These are phyloP conservation scores for Physella acuta DNA, from an alignment of 1,140 invertebrate genomes.

Conservation along the genomic window DNA sequence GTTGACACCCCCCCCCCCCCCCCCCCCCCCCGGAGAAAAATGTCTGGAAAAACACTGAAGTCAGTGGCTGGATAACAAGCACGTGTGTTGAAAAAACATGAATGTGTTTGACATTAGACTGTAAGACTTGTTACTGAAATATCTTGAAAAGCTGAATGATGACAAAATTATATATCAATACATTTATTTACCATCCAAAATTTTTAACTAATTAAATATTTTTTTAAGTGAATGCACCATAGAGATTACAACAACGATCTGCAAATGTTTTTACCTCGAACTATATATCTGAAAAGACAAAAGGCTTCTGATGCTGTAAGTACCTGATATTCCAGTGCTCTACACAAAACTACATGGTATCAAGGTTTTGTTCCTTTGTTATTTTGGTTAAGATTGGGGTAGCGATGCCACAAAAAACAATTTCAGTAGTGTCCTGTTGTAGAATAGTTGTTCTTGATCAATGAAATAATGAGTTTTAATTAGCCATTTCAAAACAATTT, in stretches of 20 bases:
- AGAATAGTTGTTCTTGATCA: not conserved
- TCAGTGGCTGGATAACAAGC: not conserved
- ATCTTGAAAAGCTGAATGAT: not conserved
- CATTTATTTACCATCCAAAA: not conserved
- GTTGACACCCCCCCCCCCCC: too few relatives aligned
- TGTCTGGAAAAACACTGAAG: too few relatives aligned
- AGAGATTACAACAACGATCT: conserved; percentile 36
- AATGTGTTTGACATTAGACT: too few relatives aligned
- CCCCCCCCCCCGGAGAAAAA: too few relatives aligned
- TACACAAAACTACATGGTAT: not conserved
- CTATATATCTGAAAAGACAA: conserved; percentile 37
- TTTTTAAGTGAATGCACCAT: conserved; percentile 30
- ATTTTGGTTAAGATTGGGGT: not conserved
- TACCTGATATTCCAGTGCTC: too few relatives aligned
- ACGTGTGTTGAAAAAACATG: not conserved
- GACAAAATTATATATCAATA: not conserved
- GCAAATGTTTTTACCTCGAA: conserved; percentile 38
- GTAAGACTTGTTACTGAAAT: too few relatives aligned
- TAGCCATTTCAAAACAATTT: too few relatives aligned
- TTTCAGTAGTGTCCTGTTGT: too few relatives aligned
- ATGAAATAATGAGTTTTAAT: not conserved
- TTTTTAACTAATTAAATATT: not conserved
- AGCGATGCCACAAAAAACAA: too few relatives aligned
- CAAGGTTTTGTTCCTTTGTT: not conserved
- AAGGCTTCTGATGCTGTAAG: conserved; percentile 46